A percentile compares a stretch with the other conserved stretches of the same genome.
Evolutionary conservation across 2,888 invertebrate genomes (phyloP).

Genomic region (Mayetiola destructor): DNA sequence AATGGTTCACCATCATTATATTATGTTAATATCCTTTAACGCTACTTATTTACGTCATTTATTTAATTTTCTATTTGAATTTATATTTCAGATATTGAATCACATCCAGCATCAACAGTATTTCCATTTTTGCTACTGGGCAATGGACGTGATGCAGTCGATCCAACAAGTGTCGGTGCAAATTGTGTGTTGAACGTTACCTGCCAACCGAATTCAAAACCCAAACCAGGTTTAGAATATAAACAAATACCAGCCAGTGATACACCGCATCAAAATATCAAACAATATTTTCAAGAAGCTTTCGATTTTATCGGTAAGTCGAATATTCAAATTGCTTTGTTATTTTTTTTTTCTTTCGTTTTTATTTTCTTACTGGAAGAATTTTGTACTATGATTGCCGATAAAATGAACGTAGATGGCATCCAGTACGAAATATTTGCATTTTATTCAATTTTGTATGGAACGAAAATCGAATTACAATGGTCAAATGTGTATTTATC

Average conservation of each 20-base stretch:
- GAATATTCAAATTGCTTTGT: not conserved
- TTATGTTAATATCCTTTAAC: no score
- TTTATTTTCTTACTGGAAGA: not conserved
- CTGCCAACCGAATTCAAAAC: conserved; percentile 44
- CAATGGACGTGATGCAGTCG: conserved; percentile 65
- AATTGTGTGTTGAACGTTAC: conserved; percentile 71
- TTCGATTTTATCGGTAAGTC: conserved; percentile 71
- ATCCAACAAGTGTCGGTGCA: conserved; percentile 54
- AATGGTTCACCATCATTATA: no score
- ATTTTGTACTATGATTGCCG: not conserved
- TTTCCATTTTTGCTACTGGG: conserved; percentile 69
- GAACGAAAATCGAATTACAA: no score
- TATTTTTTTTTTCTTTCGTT: not conserved
- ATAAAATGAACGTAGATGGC: not conserved
- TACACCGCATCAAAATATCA: conserved; percentile 70
- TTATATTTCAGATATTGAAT: conserved; percentile 45
- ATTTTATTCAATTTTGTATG: not conserved
- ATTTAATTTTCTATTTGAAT: conserved; percentile 8
- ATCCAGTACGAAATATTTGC: not conserved
- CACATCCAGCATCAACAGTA: conserved; percentile 61
- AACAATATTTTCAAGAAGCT: conserved; percentile 77
- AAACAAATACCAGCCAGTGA: conserved; percentile 70
- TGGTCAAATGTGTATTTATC: no score
- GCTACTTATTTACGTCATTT: no score
- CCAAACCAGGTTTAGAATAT: conserved; percentile 48